Percentiles rank a stretch among this genome's conserved stretches.
Evolutionary conservation across 2,797 vertebrate species (phyloP).

Genomic region (Tiaroga cobitis): DNA sequence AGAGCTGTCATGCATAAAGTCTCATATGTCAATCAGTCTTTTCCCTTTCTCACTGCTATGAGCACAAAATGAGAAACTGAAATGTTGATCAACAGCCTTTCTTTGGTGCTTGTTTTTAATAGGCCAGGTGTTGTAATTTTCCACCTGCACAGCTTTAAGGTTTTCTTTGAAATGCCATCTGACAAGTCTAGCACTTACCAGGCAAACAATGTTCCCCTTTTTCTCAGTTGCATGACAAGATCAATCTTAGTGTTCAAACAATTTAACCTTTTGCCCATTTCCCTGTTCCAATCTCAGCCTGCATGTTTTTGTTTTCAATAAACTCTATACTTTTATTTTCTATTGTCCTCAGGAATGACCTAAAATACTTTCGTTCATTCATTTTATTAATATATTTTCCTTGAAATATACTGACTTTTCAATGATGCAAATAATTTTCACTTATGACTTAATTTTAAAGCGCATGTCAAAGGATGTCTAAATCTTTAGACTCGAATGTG

Average conservation of each 20-base stretch:
- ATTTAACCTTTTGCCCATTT: neutral
- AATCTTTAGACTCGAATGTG: neutral
- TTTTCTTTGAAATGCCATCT: neutral
- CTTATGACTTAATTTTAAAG: neutral
- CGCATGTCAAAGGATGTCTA: too few relatives aligned
- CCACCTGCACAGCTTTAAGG: neutral
- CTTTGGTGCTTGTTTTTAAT: neutral
- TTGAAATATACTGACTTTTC: neutral
- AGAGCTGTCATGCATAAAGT: neutral
- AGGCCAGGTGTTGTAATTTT: neutral
- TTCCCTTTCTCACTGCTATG: neutral
- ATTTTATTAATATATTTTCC: neutral
- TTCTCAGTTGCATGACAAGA: neutral
- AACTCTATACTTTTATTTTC: neutral
- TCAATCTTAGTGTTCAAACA: neutral
- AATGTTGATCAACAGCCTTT: neutral
- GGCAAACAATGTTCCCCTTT: neutral
- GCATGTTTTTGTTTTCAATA: neutral
- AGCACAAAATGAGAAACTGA: neutral
- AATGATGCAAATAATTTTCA: neutral
- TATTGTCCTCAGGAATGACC: neutral
- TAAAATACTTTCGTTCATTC: neutral
- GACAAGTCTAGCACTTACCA: neutral
- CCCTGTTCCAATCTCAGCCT: neutral
- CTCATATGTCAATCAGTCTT: neutral